Evolutionary conservation across 2,888 invertebrate genomes (phyloP), one percentile per base, ranked within the genome.

Genomic region (Mesochorus sp.): DNA sequence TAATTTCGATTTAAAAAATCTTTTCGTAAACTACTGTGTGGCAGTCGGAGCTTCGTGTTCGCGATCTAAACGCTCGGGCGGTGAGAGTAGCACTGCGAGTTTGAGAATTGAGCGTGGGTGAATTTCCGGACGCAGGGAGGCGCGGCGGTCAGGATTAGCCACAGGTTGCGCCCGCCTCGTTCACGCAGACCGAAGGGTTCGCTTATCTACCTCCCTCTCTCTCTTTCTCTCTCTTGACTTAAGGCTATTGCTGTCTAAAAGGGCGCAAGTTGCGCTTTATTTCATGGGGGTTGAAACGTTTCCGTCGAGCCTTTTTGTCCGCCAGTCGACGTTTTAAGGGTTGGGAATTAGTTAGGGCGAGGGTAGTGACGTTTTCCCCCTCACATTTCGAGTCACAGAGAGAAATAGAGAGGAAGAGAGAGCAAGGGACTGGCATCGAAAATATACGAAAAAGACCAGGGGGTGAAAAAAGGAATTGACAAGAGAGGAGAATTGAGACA

Each of bases 81-180:
- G 88, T 85, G 83, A 85, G 86, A 88, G 83, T 86, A 84, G 85
- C 83, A 90, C 89, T 89, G 89, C 78, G 66, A 86, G 83, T 86
- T 86, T 82, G 84, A 85, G 87, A 84, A 86, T 86, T 82, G 87
- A 88, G 86, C 86, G 86, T 87, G 83, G 86, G 80, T 87, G 83
- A 87, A 87, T 86, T 87, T 87, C 87, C 87, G 88, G 87, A 85
- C 86, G 85, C 84, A 85, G 87, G 86, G 88, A 86, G 88, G 88
- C 87, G 88, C 87, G 84, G 81, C 88, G 86, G 86, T 89, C 88
- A 88, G 88, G 86, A 88, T 88, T 87, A 89, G 89, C 89, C 87
- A 90, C 89, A 89, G 89, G 89, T 90, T 90, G 89, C 87, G 89
- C 83, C 81, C 81, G 80, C 59, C 80, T 79, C 82, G 81, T 83